A percentile compares a stretch with the other conserved stretches of the same genome.
These are phyloP conservation scores for Ypsolopha scabrella DNA, from an alignment of 2,888 invertebrate genomes.

Conservation along the genomic window DNA sequence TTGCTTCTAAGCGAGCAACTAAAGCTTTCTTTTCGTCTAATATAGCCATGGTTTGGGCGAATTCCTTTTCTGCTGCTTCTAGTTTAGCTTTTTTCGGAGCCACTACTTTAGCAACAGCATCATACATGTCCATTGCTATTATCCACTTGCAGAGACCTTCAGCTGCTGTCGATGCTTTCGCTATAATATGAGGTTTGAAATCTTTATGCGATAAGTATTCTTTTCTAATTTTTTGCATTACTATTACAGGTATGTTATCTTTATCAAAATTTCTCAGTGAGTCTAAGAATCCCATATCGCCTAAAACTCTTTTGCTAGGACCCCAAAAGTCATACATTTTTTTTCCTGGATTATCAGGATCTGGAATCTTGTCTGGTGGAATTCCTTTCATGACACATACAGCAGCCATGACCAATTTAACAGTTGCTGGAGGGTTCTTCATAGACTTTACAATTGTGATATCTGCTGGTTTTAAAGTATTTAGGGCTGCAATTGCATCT, in stretches of 20 bases:
- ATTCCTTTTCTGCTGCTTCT: slow-evolving; percentile 83
- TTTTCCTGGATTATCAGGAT: slow-evolving; percentile 74
- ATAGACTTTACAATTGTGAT: slow-evolving; percentile 89
- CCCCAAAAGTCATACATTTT: slow-evolving; percentile 87
- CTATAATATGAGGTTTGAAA: slow-evolving; percentile 83
- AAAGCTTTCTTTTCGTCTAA: slow-evolving; percentile 86
- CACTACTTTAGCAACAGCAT: slow-evolving; percentile 84
- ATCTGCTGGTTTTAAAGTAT: slow-evolving; percentile 87
- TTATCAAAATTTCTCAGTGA: slow-evolving; percentile 84
- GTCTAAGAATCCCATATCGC: slow-evolving; percentile 84
- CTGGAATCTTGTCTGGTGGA: slow-evolving; percentile 80
- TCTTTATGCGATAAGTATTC: slow-evolving; percentile 81
- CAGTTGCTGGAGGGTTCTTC: slow-evolving; percentile 87
- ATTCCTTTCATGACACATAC: slow-evolving; percentile 90
- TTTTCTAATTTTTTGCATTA: slow-evolving; percentile 81
- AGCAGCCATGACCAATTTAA: slow-evolving; percentile 90
- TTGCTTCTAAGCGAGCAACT: slow-evolving; percentile 81
- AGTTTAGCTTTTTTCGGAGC: slow-evolving; percentile 89
- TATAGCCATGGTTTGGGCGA: slow-evolving; percentile 85
- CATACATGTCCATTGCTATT: slow-evolving; percentile 90
- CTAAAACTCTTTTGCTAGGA: slow-evolving; percentile 84
- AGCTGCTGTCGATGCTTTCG: slow-evolving; percentile 93
- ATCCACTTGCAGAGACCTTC: slow-evolving; percentile 95
- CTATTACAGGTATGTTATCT: slow-evolving; percentile 81
- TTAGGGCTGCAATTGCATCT: slow-evolving; percentile 79